Evolutionary conservation across 1,140 invertebrate genomes (phyloP), one percentile per base, ranked within the genome.

Genomic region (Hetaerina americana): DNA sequence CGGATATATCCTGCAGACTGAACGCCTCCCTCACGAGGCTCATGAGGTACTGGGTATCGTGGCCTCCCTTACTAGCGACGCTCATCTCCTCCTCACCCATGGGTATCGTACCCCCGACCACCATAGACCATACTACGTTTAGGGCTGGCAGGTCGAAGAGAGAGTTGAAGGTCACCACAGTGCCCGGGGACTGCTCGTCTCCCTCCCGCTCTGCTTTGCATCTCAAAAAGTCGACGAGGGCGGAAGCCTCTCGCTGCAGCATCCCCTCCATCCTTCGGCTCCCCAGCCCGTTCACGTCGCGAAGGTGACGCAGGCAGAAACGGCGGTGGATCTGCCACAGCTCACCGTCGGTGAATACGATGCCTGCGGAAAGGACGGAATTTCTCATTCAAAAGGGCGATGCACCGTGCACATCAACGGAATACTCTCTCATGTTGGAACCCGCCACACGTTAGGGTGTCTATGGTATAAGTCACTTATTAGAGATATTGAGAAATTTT

Each of bases 321-420:
- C 88, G 83, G 71, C 92, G 85, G 79, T 95, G 93, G 76, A 94
- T 91, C 70, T 87, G 84, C 93, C 93, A 96, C 57, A 90, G 81
- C n/a, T 87, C 84, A 22, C 87, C 89, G 76, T 94, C 92, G 0
- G 88, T 90, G 0, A 92, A 77, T 0, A 92, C 76, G 5, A 93
- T 82, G 66, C 87, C 85, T 84, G 68, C n/a, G n/a, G n/a, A n/a
- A n/a, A n/a, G n/a, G n/a, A n/a, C n/a, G n/a, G n/a, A n/a, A n/a
- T n/a, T n/a, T n/a, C n/a, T n/a, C n/a, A n/a, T n/a, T n/a, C n/a
- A n/a, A n/a, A n/a, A n/a, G n/a, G n/a, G n/a, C n/a, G n/a, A n/a
- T n/a, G n/a, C n/a, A n/a, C n/a, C n/a, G n/a, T n/a, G n/a, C n/a
- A n/a, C n/a, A n/a, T n/a, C n/a, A n/a, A n/a, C n/a, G n/a, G n/a